phyloP scores from a whole-genome alignment of 1,140 invertebrate species.

The Propsilocerus akamusi region DNA sequence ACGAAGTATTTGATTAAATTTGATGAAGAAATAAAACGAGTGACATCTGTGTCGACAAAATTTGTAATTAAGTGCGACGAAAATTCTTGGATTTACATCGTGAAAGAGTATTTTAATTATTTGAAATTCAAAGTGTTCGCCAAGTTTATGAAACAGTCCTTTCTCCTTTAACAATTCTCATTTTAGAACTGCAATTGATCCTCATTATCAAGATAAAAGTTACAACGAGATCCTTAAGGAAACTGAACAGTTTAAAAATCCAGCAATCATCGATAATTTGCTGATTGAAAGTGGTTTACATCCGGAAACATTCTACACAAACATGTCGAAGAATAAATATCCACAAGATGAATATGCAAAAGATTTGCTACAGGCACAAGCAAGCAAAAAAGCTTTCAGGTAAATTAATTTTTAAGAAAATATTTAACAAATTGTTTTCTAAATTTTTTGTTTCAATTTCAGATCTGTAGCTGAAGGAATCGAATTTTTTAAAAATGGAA shows the following conservation, averaged over 20 bases:
- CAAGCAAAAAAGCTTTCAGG: constrained; percentile 75
- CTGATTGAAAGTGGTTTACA: constrained; percentile 17
- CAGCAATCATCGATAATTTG: constrained; percentile 49
- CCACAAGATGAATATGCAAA: constrained; percentile 60
- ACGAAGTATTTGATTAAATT: background rate
- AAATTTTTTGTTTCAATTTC: background rate
- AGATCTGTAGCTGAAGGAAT: constrained; percentile 83
- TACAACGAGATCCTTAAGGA: constrained; percentile 72
- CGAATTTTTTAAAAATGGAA: constrained; percentile 77
- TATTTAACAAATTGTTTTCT: background rate
- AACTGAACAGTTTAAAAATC: constrained; percentile 76
- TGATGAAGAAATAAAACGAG: background rate
- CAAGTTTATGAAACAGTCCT: background rate
- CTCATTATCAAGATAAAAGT: constrained; percentile 48
- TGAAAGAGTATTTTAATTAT: background rate
- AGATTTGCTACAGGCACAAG: constrained; percentile 70
- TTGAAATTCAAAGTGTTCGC: background rate
- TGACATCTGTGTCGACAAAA: background rate
- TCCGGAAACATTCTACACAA: constrained; percentile 31
- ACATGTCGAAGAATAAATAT: constrained; percentile 54
- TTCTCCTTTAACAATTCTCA: background rate
- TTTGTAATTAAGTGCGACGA: too few species aligned
- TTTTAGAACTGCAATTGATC: constrained; percentile 40
- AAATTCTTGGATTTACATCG: background rate
- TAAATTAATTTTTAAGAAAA: constrained; percentile 9